Base-by-base conservation (phyloP, 2,888 invertebrate genomes). In the Acleris sparsana region DNA sequence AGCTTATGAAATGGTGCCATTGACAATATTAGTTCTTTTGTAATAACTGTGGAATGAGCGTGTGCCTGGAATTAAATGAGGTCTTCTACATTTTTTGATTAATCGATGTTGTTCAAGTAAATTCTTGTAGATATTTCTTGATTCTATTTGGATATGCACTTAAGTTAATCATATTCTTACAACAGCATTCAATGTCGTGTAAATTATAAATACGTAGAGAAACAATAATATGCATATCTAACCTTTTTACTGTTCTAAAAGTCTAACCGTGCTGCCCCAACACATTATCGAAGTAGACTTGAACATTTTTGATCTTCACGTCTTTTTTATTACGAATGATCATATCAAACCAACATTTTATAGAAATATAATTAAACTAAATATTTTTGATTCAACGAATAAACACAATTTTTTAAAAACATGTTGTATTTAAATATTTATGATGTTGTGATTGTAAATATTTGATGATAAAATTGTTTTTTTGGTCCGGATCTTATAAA, bases 11-110 rank as follows among this genome's bases (percentile, higher is more conserved):
- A 84, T 85, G 86, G 88, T 89, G 88, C 86, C 86, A 86, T 85
- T 85, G 88, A 88, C 89, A 89, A 88, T 88, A 88, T 87, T 85
- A 85, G 77, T 86, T 88, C 73, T 80, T 82, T 83, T 75, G 71
- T 70, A 71, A 74, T 74, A 76, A 75, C 68, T 77, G 74, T 76
- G 76, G 73, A 66, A 63, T 67, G 61, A 69, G 67, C 61, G 63
- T 62, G 70, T 67, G 63, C 61, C 53, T 63, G 59, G 65, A 69
- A 68, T 67, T 64, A 64, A 72, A 75, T 70, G 72, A 70, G 72
- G 65, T 69, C 73, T 73, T 74, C 52, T 66, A 56, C 44, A 48
- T 52, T 20, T 46, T 61, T 52, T 39, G n/a, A 57, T 56, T 44
- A 46, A 17, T 66, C 18, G 62, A 25, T 53, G 61, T 62, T 57